A percentile compares a stretch with the other conserved stretches of the same genome.
Conservation (phyloP, 2,797 vertebrate genomes). For the Chaunax sp. region DNA sequence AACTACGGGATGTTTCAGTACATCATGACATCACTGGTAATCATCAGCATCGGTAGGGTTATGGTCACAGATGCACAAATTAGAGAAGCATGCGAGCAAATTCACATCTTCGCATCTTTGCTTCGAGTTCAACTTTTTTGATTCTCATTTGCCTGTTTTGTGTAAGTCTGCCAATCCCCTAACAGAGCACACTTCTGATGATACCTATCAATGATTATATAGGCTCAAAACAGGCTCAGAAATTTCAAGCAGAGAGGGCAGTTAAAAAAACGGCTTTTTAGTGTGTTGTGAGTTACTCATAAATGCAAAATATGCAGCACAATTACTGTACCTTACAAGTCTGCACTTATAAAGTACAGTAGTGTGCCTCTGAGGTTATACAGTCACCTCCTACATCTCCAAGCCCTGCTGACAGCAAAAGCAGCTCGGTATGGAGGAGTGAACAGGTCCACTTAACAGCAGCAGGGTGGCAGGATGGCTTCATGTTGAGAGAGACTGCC, state of each 20-base stretch:
- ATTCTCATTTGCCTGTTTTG: too few relatives aligned
- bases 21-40: too few relatives aligned
- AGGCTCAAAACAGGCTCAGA: neutral
- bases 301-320: conserved; percentile 9
- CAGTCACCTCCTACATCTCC: conserved; percentile 2
- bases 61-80: too few relatives aligned
- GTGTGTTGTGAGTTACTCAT: neutral
- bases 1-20: too few relatives aligned
- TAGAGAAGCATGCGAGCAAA: too few relatives aligned
- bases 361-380: conserved; percentile 14
- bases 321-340: too few relatives aligned
- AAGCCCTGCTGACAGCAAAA: conserved; percentile 13
- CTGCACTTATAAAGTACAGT: neutral
- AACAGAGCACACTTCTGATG: too few relatives aligned
- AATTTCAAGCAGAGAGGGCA: neutral
- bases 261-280: neutral
- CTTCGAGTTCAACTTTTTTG: too few relatives aligned
- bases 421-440: conserved; percentile 32
- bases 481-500: conserved; percentile 6
- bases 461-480: conserved; percentile 16
- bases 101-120: too few relatives aligned
- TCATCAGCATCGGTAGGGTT: too few relatives aligned
- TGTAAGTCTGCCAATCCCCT: too few relatives aligned
- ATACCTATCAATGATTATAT: too few relatives aligned
- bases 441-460: conserved; percentile 14